Conservation (phyloP, 2,888 invertebrate species). For the Coelopa pilipes region DNA sequence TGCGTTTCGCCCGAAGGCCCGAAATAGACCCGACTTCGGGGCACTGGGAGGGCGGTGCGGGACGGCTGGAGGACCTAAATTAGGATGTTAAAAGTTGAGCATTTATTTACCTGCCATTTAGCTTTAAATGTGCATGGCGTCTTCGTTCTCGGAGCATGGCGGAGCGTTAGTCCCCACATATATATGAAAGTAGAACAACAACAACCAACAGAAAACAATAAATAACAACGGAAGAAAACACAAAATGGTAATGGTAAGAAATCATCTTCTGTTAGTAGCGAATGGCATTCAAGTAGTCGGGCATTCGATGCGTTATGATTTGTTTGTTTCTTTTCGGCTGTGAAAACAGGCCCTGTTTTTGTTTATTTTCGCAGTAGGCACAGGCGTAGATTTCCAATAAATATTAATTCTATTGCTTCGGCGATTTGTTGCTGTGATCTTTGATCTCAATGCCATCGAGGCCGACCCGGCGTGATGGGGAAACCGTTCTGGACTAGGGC, state of each 20-base stretch:
- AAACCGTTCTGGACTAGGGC: not conserved
- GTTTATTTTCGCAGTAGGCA: slow-evolving; percentile 21
- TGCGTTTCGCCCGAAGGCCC: too few species aligned
- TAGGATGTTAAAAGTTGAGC: too few species aligned
- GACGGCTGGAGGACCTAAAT: too few species aligned
- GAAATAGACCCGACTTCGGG: too few species aligned
- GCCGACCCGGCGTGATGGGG: not conserved
- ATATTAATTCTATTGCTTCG: slow-evolving; percentile 26
- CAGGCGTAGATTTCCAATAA: not conserved
- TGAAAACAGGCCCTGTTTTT: slow-evolving; percentile 33
- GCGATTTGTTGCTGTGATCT: not conserved
- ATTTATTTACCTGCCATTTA: slow-evolving; percentile 79
- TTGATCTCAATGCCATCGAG: not conserved
- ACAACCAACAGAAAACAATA: slow-evolving; percentile 52
- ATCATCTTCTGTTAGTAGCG: slow-evolving; percentile 38
- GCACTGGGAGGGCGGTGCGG: too few species aligned
- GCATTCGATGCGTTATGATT: not conserved
- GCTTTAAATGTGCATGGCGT: slow-evolving; percentile 88
- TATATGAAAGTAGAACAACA: slow-evolving; percentile 66
- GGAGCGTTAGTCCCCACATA: slow-evolving; percentile 66
- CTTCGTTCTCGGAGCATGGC: slow-evolving; percentile 87
- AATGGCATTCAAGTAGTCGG: slow-evolving; percentile 12
- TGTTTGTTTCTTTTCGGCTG: slow-evolving; percentile 32
- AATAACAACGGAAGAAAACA: slow-evolving; percentile 46
- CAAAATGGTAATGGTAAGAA: slow-evolving; percentile 42